Evolutionary conservation across 2,797 vertebrate species (phyloP), one percentile per base, ranked within the genome.

Genomic region (Hipposideros larvatus): DNA sequence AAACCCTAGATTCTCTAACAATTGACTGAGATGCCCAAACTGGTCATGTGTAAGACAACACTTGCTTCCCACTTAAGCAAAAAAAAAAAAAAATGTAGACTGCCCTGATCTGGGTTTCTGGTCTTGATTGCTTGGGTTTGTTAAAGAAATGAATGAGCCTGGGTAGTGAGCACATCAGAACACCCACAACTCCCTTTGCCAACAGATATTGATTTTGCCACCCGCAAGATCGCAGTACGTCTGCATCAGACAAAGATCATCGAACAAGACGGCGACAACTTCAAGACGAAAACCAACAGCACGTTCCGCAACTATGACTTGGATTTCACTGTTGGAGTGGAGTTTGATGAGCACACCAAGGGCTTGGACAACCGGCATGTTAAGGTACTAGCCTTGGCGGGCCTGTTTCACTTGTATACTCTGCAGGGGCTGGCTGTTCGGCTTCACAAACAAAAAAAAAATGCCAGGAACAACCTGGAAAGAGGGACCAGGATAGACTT

Each of bases 171-270:
- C 63, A 53, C 74, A 61, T 84, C 55, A 90, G 94, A 80, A 96
- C 70, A 71, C 96, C 15, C 85, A 16, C 94, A 19, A 93, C 80
- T 98, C 85, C 91, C 68, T 5, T 75, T 98, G 91, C 97, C 97
- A 91, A 51, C 98, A 99, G 99, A 98, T 95, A 99, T 99, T 48
- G 99, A 99, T 98, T 99, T 99, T 97, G 99, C 99, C 74, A 99
- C 99, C 97, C 99, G 99, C 86, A 99, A 99, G 98, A 99, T 99
- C 28, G 99, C 99, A 1, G 5, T 86, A 34, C 99, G 98, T 96
- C 98, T 99, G 97, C 99, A 91, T 80, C 99, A 99, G 98, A 99
- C 99, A 0, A 99, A 99, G 96, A 98, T 99, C 63, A 98, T 99
- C 3, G 96, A 98, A 92, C 99, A 99, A 98, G 97, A 99, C 0